Conservation (phyloP, 2,113 vertebrate species). For the Herpetotheres cachinnans region DNA sequence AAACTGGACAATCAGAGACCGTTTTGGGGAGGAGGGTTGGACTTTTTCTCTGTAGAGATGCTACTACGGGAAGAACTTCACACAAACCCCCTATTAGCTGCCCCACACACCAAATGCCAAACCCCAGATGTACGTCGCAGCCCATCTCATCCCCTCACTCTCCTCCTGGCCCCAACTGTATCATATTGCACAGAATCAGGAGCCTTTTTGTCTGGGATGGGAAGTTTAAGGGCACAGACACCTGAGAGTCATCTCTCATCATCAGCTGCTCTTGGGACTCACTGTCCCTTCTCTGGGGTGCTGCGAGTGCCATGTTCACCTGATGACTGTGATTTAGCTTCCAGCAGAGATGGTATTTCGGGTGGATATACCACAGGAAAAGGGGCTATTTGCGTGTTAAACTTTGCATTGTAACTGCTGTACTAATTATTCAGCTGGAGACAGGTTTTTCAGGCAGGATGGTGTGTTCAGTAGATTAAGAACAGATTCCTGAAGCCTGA, state of each 20-base stretch:
- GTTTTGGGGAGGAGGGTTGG: background rate
- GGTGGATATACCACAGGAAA: background rate
- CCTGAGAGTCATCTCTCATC: background rate
- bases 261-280: background rate
- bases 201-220: background rate
- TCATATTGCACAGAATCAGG: background rate
- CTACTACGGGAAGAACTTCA: background rate
- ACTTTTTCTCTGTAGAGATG: background rate
- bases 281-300: background rate
- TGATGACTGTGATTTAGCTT: background rate
- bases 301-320: rapidly evolving
- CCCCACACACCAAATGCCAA: background rate
- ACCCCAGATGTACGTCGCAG: rapidly evolving
- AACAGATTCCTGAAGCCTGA: background rate
- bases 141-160: rapidly evolving
- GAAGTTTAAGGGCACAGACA: background rate
- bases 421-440: background rate
- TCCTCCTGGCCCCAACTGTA: background rate
- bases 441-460: background rate
- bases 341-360: background rate
- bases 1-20: rapidly evolving
- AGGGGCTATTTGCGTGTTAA: background rate
- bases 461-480: too few species aligned
- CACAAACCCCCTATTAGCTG: background rate
- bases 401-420: background rate